Evolutionary conservation across 2,888 invertebrate genomes (phyloP).

Genomic region (Oxycera nigricornis): DNA sequence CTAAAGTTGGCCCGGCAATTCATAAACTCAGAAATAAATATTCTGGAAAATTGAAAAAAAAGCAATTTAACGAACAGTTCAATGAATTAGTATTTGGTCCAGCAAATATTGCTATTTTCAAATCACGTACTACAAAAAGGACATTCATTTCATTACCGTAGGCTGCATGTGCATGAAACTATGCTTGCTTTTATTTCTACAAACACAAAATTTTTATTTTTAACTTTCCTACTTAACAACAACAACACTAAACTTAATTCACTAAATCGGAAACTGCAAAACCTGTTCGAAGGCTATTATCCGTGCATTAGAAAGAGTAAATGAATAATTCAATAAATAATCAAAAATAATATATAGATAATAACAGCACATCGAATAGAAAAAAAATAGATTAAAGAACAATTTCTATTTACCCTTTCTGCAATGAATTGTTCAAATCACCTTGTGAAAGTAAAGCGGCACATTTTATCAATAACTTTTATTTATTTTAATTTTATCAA

Average conservation of each 20-base stretch:
- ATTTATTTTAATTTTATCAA: slow-evolving; percentile 17
- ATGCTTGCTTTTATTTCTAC: neutral
- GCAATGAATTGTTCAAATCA: slow-evolving; percentile 12
- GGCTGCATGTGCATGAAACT: neutral
- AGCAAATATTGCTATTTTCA: neutral
- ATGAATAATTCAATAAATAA: neutral
- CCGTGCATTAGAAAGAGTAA: slow-evolving; percentile 18
- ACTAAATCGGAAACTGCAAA: slow-evolving; percentile 30
- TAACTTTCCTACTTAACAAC: slow-evolving; percentile 42
- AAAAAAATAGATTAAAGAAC: neutral
- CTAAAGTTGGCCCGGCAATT: no score
- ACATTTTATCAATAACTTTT: slow-evolving; percentile 31
- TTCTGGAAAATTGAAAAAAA: no score
- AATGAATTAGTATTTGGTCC: no score
- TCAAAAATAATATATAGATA: neutral
- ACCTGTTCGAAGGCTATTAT: slow-evolving; percentile 18
- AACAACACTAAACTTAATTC: slow-evolving; percentile 42
- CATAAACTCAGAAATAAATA: no score
- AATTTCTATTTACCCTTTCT: slow-evolving; percentile 20
- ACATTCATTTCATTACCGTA: neutral
- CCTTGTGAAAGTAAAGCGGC: slow-evolving; percentile 34
- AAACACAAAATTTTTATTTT: neutral
- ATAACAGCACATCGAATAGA: neutral
- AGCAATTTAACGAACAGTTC: no score
- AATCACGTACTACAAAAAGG: neutral